These are phyloP conservation scores for Chalcosyrphus nemorum DNA, from an alignment of 2,888 invertebrate species.

Conservation along the genomic window DNA sequence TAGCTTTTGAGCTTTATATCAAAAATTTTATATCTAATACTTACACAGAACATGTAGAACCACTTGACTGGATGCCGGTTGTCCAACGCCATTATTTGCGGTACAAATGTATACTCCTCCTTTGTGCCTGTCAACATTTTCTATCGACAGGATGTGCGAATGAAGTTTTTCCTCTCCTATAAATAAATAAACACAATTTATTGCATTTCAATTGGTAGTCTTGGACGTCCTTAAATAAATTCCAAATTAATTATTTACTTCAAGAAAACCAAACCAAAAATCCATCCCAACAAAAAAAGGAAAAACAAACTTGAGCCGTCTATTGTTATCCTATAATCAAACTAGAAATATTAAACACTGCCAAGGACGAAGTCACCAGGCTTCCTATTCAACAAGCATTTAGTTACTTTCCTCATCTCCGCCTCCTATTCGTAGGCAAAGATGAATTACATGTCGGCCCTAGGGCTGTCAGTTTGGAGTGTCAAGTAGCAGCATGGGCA, in stretches of 20 bases:
- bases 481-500: conserved; percentile 33
- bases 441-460: conserved; percentile 57
- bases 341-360: background rate
- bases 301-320: background rate
- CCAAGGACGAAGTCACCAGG: background rate
- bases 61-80: conserved; percentile 85
- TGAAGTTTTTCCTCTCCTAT: conserved; percentile 85
- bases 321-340: conserved; percentile 10
- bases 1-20: too few relatives aligned
- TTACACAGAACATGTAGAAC: conserved; percentile 86
- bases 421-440: conserved; percentile 27
- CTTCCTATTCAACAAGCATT: conserved; percentile 12
- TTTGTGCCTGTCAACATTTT: conserved; percentile 85
- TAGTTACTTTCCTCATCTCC: conserved; percentile 14
- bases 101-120: conserved; percentile 86
- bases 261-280: background rate
- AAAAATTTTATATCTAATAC: conserved; percentile 79
- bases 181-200: conserved; percentile 48
- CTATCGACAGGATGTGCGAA: conserved; percentile 84
- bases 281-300: background rate
- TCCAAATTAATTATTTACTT: conserved; percentile 14
- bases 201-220: conserved; percentile 63
- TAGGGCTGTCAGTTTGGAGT: conserved; percentile 45
- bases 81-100: conserved; percentile 86
- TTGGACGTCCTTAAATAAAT: background rate